A percentile compares a stretch with the other conserved stretches of the same genome.
Evolutionary conservation across 2,113 vertebrate species (phyloP).

Genomic region (Patagioenas fasciata): DNA sequence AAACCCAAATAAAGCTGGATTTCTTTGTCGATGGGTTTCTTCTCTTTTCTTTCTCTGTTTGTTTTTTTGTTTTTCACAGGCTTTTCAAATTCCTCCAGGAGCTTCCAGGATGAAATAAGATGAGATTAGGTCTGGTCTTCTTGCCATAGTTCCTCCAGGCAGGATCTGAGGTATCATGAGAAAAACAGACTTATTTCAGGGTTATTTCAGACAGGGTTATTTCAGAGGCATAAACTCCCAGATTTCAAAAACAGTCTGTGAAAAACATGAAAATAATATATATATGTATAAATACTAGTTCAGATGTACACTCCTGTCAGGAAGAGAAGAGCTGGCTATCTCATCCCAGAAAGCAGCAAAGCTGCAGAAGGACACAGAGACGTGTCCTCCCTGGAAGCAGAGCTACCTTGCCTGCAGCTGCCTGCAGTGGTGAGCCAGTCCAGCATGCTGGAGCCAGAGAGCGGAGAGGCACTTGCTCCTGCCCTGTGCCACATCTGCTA

Average conservation of each 20-base stretch:
- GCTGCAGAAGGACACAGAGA: neutral
- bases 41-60: neutral
- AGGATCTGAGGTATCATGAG: neutral
- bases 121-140: neutral
- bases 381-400: neutral
- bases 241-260: neutral
- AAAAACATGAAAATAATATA: neutral
- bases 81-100: neutral
- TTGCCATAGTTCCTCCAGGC: neutral
- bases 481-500: no score
- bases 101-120: neutral
- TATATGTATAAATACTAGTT: neutral
- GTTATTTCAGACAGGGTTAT: neutral
- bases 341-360: neutral
- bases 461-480: neutral
- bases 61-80: neutral
- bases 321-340: neutral
- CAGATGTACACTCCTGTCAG: neutral
- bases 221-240: neutral
- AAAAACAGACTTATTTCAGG: neutral
- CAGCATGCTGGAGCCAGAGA: accelerated
- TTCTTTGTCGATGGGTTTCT: neutral
- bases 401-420: neutral
- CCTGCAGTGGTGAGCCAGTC: neutral
- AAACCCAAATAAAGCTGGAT: neutral